These are phyloP conservation scores for Cydia strobilella DNA, from an alignment of 1,140 invertebrate species.

Conservation along the genomic window DNA sequence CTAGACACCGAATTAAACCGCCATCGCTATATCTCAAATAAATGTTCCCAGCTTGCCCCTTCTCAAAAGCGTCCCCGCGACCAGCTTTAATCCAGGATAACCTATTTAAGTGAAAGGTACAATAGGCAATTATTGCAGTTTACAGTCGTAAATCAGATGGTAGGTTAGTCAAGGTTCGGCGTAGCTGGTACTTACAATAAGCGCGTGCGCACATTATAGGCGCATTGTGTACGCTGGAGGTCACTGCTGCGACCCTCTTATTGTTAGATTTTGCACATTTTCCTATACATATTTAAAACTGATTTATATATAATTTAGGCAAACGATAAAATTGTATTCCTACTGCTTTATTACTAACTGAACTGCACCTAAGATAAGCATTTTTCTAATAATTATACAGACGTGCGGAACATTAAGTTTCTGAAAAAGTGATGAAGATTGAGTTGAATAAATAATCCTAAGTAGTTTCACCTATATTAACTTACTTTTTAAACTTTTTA, in stretches of 20 bases:
- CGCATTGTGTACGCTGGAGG: not conserved
- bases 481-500: too few species aligned
- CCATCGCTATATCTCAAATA: too few species aligned
- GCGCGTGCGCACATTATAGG: not conserved
- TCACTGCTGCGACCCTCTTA: conserved; percentile 23
- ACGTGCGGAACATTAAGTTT: too few species aligned
- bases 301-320: not conserved
- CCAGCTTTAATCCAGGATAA: conserved; percentile 1
- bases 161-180: conserved; percentile 16
- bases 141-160: conserved; percentile 18
- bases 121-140: conserved; percentile 7
- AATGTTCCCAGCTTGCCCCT: too few species aligned
- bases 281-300: not conserved
- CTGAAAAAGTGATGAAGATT: too few species aligned
- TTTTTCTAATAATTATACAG: too few species aligned
- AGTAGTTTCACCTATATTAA: too few species aligned
- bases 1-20: too few species aligned
- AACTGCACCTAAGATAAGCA: too few species aligned
- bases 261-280: conserved; percentile 7
- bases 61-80: not conserved
- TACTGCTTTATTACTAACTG: too few species aligned
- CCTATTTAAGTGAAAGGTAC: conserved; percentile 11
- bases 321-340: not conserved
- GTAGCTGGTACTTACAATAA: conserved; percentile 8
- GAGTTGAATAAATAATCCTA: too few species aligned